phyloP scores from a whole-genome alignment of 2,888 invertebrate species.

The Diogma glabrata region DNA sequence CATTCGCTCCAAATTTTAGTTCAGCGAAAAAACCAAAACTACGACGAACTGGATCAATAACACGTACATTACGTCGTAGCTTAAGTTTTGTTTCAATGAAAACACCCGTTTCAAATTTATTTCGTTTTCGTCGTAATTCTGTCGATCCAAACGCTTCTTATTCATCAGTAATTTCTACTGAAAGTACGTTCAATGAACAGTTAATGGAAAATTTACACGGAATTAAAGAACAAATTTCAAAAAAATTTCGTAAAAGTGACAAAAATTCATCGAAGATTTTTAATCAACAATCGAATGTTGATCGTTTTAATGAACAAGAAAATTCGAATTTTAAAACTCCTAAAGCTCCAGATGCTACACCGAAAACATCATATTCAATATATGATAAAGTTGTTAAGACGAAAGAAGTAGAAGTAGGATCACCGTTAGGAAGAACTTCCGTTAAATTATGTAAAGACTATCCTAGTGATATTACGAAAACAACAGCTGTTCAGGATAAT shows the following conservation, averaged over 20 bases:
- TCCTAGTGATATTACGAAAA: no score
- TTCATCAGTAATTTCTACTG: slow-evolving; percentile 31
- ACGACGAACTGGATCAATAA: slow-evolving; percentile 34
- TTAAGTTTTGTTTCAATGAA: slow-evolving; percentile 35
- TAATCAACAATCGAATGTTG: not conserved
- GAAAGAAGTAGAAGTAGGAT: no score
- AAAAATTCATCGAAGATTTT: slow-evolving; percentile 11
- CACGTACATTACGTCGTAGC: slow-evolving; percentile 32
- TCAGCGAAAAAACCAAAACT: slow-evolving; percentile 35
- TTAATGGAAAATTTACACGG: slow-evolving; percentile 32
- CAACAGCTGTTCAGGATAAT: no score
- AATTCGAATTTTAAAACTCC: slow-evolving; percentile 31
- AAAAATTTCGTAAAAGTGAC: slow-evolving; percentile 22
- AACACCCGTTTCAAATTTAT: slow-evolving; percentile 30
- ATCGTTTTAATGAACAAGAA: not conserved
- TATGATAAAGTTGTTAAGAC: no score
- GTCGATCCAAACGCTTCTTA: slow-evolving; percentile 30
- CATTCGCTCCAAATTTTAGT: slow-evolving; percentile 26
- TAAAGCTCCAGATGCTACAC: no score
- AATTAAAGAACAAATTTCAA: slow-evolving; percentile 31
- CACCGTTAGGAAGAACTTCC: no score
- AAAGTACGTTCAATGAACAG: slow-evolving; percentile 32
- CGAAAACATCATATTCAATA: no score
- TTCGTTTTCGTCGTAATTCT: slow-evolving; percentile 23
- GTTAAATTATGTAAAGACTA: no score